Evolutionary conservation across 1,140 invertebrate genomes (phyloP).

Genomic region (Dreissena rostriformis): DNA sequence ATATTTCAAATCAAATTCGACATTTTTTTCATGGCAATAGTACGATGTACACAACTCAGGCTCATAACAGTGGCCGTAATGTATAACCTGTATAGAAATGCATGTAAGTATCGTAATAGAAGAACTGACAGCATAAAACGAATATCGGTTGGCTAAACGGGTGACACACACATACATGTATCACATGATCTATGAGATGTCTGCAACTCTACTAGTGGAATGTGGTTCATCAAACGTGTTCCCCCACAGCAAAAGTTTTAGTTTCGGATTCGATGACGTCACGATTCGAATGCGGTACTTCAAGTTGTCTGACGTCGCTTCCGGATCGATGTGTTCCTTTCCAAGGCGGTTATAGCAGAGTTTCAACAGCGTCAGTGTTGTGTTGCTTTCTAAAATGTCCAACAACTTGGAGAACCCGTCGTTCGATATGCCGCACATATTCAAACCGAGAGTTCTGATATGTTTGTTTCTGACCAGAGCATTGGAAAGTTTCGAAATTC

Average conservation of each 20-base stretch:
- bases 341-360: conserved; percentile 77
- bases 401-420: conserved; percentile 76
- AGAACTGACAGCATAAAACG: background rate
- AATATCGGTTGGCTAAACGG: background rate
- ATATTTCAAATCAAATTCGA: too few species aligned
- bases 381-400: conserved; percentile 75
- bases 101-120: conserved; percentile 66
- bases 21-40: too few species aligned
- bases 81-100: conserved; percentile 64
- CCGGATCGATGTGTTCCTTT: conserved; percentile 66
- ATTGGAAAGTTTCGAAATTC: conserved; percentile 70
- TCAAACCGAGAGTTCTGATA: conserved; percentile 75
- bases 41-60: conserved; percentile 65
- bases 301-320: conserved; percentile 73
- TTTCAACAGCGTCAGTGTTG: conserved; percentile 71
- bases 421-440: conserved; percentile 79
- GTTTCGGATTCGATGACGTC: conserved; percentile 77
- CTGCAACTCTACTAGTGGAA: conserved; percentile 8
- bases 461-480: conserved; percentile 74
- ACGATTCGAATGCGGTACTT: conserved; percentile 74
- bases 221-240: conserved; percentile 75
- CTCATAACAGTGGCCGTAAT: conserved; percentile 52
- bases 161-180: conserved; percentile 15
- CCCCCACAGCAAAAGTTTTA: conserved; percentile 79
- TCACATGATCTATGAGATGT: background rate